These are phyloP conservation scores for Drosophila ohnishii DNA, from an alignment of 1,140 invertebrate species.

Conservation along the genomic window DNA sequence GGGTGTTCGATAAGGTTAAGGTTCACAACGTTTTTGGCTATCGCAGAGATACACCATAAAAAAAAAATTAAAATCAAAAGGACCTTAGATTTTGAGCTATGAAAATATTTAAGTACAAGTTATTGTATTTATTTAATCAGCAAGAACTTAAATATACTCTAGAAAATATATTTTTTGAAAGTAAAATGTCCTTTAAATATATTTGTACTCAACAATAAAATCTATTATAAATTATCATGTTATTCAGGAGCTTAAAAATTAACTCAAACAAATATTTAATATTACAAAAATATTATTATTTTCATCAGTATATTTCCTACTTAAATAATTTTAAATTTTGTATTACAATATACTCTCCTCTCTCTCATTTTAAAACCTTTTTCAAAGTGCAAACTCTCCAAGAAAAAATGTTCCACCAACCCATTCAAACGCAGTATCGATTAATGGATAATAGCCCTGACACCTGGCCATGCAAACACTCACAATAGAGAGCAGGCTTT, in stretches of 20 bases:
- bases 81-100: background rate
- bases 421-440: constrained; percentile 34
- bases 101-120: background rate
- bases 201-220: too few species aligned
- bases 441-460: constrained; percentile 67
- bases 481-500: constrained; percentile 50
- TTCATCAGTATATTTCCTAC: too few species aligned
- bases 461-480: constrained; percentile 42
- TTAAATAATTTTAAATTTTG: too few species aligned
- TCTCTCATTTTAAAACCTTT: too few species aligned
- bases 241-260: too few species aligned
- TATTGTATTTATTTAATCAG: background rate
- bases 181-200: too few species aligned
- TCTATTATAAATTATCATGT: too few species aligned
- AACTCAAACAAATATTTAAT: too few species aligned
- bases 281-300: too few species aligned
- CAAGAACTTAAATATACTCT: too few species aligned
- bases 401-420: background rate
- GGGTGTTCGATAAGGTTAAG: constrained; percentile 65
- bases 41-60: constrained; percentile 18
- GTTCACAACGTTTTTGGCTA: constrained; percentile 22
- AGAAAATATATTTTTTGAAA: too few species aligned
- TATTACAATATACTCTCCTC: too few species aligned
- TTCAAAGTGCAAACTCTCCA: background rate
- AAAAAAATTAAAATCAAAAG: background rate